phyloP scores from a whole-genome alignment of 1,140 invertebrate species.

The Habropoda laboriosa region DNA sequence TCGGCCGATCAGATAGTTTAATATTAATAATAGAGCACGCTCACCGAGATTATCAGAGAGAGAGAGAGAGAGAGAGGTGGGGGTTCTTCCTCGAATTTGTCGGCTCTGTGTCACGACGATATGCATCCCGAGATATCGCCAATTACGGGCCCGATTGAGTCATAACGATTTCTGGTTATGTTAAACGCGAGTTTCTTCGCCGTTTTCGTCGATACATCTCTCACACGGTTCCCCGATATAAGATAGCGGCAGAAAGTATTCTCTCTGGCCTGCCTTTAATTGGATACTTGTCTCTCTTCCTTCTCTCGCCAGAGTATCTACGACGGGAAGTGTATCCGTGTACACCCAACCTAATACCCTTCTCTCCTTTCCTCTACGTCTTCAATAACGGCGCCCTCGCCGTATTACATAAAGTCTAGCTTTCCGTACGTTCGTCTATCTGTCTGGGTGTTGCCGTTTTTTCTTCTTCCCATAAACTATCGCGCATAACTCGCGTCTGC shows the following conservation, averaged over 20 bases:
- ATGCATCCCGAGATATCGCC: constrained; percentile 31
- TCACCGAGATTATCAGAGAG: constrained; percentile 14
- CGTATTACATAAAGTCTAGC: constrained; percentile 31
- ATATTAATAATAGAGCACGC: constrained; percentile 42
- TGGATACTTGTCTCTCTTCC: constrained; percentile 37
- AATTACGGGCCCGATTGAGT: constrained; percentile 56
- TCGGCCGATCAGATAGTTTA: constrained; percentile 44
- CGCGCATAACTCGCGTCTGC: not conserved
- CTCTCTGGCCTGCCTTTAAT: constrained; percentile 21
- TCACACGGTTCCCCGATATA: constrained; percentile 22
- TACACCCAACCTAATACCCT: not conserved
- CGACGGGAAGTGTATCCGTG: not conserved
- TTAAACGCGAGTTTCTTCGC: constrained; percentile 46
- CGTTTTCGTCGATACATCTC: constrained; percentile 40
- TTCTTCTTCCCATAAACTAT: constrained; percentile 8
- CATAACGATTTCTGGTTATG: constrained; percentile 60
- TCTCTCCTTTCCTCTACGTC: too few relatives aligned
- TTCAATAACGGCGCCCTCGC: constrained; percentile 7
- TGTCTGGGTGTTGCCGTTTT: not conserved
- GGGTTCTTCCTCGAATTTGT: constrained; percentile 39
- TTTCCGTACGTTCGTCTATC: not conserved
- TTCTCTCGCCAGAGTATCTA: not conserved
- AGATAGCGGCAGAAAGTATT: constrained; percentile 36
- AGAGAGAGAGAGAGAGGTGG: too few relatives aligned
- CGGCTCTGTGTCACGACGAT: constrained; percentile 16